Evolutionary conservation across 2,888 invertebrate genomes (phyloP), one percentile per base, ranked within the genome.

Genomic region (Therioaphis trifolii): DNA sequence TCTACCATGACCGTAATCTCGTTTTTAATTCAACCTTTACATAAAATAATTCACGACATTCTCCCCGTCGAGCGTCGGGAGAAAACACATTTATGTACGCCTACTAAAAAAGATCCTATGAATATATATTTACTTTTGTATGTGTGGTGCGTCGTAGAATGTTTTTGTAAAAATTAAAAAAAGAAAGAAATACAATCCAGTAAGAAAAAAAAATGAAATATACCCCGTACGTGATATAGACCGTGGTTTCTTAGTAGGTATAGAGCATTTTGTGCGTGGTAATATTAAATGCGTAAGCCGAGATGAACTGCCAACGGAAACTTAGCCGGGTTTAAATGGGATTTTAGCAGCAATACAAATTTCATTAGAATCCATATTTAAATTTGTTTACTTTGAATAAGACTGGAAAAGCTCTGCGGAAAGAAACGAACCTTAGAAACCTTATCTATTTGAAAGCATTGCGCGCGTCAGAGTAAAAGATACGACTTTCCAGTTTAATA

Each of bases 311-410:
- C 21, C 18, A 24, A 21, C 24, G 12, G 2, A 0, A 52, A 52
- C 52, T 52, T n/a, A 1, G 9, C n/a, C n/a, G 52, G n/a, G 52
- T 52, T n/a, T 52, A 52, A 52, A n/a, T 52, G 52, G n/a, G n/a
- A n/a, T 52, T 52, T 52, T 4, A n/a, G 4, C n/a, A n/a, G n/a
- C 9, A n/a, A n/a, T n/a, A 52, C n/a, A 52, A 52, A 21, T 52
- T 52, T 5, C n/a, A 52, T 52, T 52, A 52, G 52, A 52, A 52
- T 52, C 52, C 52, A 52, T 52, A 52, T 52, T 52, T 52, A 52
- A 52, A 52, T 52, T 52, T 52, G n/a, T 52, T n/a, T 52, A 52
- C n/a, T 5, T 52, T n/a, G n/a, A n/a, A 52, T 7, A 52, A 35
- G 35, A 52, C 52, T 18, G n/a, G 52, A 7, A 52, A 52, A 52